A percentile compares a stretch with the other conserved stretches of the same genome.
phyloP scores from a whole-genome alignment of 2,888 invertebrate species.

The Lithophane socia region DNA sequence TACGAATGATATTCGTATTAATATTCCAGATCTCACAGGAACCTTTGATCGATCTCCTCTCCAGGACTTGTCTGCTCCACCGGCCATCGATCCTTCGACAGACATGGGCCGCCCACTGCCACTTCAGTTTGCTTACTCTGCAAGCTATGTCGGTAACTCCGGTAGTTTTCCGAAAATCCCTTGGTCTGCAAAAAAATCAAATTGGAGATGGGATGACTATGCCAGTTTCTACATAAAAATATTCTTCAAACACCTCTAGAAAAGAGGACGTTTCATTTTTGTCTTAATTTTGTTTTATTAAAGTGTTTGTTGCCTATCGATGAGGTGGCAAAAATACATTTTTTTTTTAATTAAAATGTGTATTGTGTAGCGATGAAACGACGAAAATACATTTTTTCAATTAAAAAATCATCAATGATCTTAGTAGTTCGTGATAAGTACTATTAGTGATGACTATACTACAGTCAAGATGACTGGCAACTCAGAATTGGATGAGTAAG shows the following conservation, averaged over 20 bases:
- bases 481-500: not conserved
- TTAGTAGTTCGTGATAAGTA: not conserved
- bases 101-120: too few relatives aligned
- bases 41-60: too few relatives aligned
- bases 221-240: not conserved
- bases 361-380: slow-evolving; percentile 7
- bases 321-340: too few relatives aligned
- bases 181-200: not conserved
- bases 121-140: too few relatives aligned
- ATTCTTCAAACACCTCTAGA: not conserved
- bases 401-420: slow-evolving; percentile 1
- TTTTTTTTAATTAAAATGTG: too few relatives aligned
- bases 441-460: slow-evolving; percentile 1
- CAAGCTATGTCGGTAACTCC: too few relatives aligned
- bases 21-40: too few relatives aligned
- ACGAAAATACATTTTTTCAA: not conserved
- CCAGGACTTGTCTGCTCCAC: too few relatives aligned
- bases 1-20: too few relatives aligned
- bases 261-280: not conserved
- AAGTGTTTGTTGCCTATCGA: too few relatives aligned
- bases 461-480: slow-evolving; percentile 18
- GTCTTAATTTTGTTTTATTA: not conserved
- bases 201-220: not conserved
- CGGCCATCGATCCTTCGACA: too few relatives aligned
- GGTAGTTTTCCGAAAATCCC: too few relatives aligned